phyloP scores from a whole-genome alignment of 2,113 vertebrate species.

The Rhadina sibilatrix region DNA sequence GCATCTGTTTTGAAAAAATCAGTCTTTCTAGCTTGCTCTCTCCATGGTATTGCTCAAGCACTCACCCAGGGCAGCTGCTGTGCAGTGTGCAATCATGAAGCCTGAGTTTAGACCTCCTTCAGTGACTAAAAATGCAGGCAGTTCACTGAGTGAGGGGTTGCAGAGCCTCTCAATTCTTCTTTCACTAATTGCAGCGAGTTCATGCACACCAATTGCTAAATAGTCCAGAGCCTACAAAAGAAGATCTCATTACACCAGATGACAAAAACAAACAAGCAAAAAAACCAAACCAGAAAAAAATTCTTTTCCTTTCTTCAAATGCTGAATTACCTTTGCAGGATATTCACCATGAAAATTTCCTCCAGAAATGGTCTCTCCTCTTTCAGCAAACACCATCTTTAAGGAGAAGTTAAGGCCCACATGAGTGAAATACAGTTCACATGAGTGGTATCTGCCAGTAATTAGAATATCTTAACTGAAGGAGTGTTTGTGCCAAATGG shows the following conservation, averaged over 20 bases:
- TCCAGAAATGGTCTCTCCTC: constrained; percentile 96
- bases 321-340: constrained; percentile 81
- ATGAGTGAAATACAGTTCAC: not conserved
- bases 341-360: constrained; percentile 99
- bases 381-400: constrained; percentile 97
- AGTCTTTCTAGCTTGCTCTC: not conserved
- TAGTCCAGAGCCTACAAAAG: constrained; percentile 84
- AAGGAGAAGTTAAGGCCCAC: constrained; percentile 64
- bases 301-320: not conserved
- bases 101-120: constrained; percentile 98
- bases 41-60: not conserved
- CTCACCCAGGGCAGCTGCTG: constrained; percentile 92
- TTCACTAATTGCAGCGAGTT: constrained; percentile 95
- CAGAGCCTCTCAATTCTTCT: constrained; percentile 94
- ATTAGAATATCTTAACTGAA: not conserved
- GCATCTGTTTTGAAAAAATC: not conserved
- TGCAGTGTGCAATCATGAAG: constrained; percentile 99
- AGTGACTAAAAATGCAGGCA: constrained; percentile 94
- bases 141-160: constrained; percentile 93
- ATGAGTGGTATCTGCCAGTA: not conserved
- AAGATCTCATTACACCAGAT: not conserved
- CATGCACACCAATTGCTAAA: constrained; percentile 92
- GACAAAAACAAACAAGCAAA: not conserved
- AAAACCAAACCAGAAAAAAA: not conserved
- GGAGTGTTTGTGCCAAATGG: not conserved